Conservation (phyloP, 2,113 vertebrate genomes). For the Hucho hucho region DNA sequence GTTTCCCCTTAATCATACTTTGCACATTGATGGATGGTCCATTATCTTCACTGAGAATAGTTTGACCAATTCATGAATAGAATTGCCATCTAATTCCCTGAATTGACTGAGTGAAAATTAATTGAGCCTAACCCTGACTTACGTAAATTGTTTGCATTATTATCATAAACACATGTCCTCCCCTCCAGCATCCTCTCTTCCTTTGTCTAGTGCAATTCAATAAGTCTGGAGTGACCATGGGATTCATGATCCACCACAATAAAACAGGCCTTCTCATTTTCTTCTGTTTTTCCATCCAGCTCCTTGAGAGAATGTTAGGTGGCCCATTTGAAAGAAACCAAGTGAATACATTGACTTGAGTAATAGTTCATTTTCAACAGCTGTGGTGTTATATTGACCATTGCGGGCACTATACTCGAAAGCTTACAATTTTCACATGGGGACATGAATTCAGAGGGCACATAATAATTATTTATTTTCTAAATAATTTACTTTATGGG, state of each 20-base stretch:
- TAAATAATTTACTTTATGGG: background rate
- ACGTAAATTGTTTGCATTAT: too few species aligned
- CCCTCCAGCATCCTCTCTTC: background rate
- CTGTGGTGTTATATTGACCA: slow-evolving; percentile 2
- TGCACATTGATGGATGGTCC: too few species aligned
- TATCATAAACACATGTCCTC: slow-evolving; percentile 14
- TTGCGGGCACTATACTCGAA: slow-evolving; percentile 65
- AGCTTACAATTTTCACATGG: slow-evolving; percentile 51
- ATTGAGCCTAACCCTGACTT: background rate
- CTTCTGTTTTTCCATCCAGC: slow-evolving; percentile 23
- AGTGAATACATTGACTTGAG: background rate
- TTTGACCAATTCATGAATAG: too few species aligned
- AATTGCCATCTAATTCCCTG: background rate
- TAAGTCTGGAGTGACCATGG: background rate
- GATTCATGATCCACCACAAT: slow-evolving; percentile 19
- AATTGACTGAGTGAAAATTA: background rate
- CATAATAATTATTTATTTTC: too few species aligned
- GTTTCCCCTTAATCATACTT: background rate
- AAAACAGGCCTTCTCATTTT: background rate
- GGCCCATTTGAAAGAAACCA: background rate
- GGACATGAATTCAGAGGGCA: too few species aligned
- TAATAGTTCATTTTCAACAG: background rate
- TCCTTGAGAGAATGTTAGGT: background rate
- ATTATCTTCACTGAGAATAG: too few species aligned
- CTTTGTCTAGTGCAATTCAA: background rate